Evolutionary conservation across 2,888 invertebrate genomes (phyloP), one percentile per base, ranked within the genome.

Genomic region (Eilema depressum): DNA sequence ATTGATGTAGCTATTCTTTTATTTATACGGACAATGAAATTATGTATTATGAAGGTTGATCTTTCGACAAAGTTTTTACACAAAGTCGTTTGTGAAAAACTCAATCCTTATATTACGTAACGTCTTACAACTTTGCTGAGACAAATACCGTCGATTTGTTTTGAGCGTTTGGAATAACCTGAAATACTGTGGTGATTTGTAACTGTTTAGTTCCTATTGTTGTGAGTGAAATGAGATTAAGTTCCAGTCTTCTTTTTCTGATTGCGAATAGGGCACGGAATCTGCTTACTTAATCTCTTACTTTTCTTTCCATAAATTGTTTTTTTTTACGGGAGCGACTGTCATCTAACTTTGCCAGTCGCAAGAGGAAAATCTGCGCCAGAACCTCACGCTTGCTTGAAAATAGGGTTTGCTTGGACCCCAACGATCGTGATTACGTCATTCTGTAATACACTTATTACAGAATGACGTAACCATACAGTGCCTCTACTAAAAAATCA

Each of bases 91-190:
- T 37, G 23, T 23, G 17, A 14, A 25, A 62, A 62, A 7, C 37
- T 17, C 30, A n/a, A 61, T 61, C n/a, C n/a, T 61, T 59, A 59
- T 59, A 59, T 59, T 59, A 59, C 26, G 59, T 26, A 59, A 59
- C 28, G 23, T 63, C 8, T 63, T 25, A 37, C 17, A 53, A 53
- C n/a, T 53, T 53, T 53, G n/a, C 25, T 63, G 8, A 25, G 33
- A 62, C 14, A 62, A 62, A 37, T 62, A 62, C 23, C 23, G 23
- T 37, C 59, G 17, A 28, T n/a, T 25, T 28, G 56, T 64, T 26
- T 20, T 53, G 53, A 47, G 28, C 41, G 53, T 17, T 33, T 20
- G 41, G 47, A 41, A n/a, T 64, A 64, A 26, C 28, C 0, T 59
- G 26, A 59, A 59, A 59, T 17, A 59, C 26, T 59, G 59, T 59